A percentile compares a stretch with the other conserved stretches of the same genome.
Conservation (phyloP, 2,113 vertebrate species). For the Daboia siamensis region DNA sequence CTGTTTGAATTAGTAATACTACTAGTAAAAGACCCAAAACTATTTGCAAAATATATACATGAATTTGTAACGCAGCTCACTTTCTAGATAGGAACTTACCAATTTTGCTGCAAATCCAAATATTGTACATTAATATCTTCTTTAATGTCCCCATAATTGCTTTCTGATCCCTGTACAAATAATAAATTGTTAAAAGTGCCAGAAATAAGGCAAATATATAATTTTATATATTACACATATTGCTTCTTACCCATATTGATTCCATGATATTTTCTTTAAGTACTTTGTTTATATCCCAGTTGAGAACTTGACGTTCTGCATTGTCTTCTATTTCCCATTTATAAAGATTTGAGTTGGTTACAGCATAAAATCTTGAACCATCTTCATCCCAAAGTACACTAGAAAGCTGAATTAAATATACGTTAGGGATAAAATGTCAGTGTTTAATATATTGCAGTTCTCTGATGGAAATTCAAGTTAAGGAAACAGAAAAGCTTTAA, state of each 20-base stretch:
- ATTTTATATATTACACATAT: neutral
- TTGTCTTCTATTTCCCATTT: slow-evolving; percentile 90
- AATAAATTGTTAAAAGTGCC: neutral
- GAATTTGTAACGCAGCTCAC: neutral
- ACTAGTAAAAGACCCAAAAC: neutral
- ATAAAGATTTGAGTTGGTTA: slow-evolving; percentile 80
- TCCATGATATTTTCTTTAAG: slow-evolving; percentile 85
- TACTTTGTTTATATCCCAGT: slow-evolving; percentile 80
- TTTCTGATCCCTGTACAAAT: slow-evolving; percentile 85
- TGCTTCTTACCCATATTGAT: slow-evolving; percentile 88
- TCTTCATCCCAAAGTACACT: slow-evolving; percentile 80
- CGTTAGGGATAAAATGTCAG: slow-evolving; percentile 7
- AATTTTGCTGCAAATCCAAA: slow-evolving; percentile 86
- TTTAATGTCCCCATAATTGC: slow-evolving; percentile 90
- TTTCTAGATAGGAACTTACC: slow-evolving; percentile 73
- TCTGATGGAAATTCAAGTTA: neutral
- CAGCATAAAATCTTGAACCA: slow-evolving; percentile 78
- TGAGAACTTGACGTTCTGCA: slow-evolving; percentile 81
- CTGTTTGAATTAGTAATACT: neutral
- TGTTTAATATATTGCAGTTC: neutral
- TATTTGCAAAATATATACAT: neutral
- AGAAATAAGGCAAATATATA: neutral
- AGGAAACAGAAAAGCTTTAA: neutral
- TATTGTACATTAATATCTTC: slow-evolving; percentile 83
- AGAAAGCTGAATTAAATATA: slow-evolving; percentile 74